Base-by-base conservation (phyloP, 1,140 invertebrate genomes). In the Trachelipus rathkii region DNA sequence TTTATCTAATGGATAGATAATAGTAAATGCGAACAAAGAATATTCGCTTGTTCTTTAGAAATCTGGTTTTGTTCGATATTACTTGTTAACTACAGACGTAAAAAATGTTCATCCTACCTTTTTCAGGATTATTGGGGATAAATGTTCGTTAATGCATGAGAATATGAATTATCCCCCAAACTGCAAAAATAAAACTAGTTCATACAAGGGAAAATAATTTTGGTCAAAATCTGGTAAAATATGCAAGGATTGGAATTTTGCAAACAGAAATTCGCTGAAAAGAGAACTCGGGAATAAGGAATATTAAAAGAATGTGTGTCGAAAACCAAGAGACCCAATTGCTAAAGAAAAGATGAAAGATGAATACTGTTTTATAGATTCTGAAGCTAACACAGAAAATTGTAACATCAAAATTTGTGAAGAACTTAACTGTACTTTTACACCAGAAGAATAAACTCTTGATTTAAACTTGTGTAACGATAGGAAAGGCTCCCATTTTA, bases 291-390 rank as follows among this genome's bases (percentile, higher is more conserved):
- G 50, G 3, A 13, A 13, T 19, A 15, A 15, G 4, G 50, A 60
- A 15, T 60, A 60, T 60, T 3, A 60, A 60, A 60, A 2, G 11
- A 60, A 60, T 8, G 11, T 60, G 11, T 60, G 50, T 60, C 50
- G 50, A 15, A 60, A 60, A 60, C 50, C 50, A 60, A 60, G 50
- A 60, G 50, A 60, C 8, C 50, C 50, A 15, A 60, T 60, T 60
- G 50, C 19, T 8, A 60, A 60, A 60, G 19, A 15, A 60, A 60
- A 60, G 8, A 13, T 60, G 19, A 8, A 60, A 3, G 2, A 60
- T 15, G 50, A 60, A 60, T 60, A 60, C 50, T 60, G 50, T 60
- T 60, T 60, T 19, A 8, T 60, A 19, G 19, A 19, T 60, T 13
- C 11, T 19, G 19, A 19, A 19, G 50, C 50, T 60, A 19, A 60